A percentile compares a stretch with the other conserved stretches of the same genome.
Evolutionary conservation across 2,797 vertebrate species (phyloP).

Genomic region (Ispidina lecontei): DNA sequence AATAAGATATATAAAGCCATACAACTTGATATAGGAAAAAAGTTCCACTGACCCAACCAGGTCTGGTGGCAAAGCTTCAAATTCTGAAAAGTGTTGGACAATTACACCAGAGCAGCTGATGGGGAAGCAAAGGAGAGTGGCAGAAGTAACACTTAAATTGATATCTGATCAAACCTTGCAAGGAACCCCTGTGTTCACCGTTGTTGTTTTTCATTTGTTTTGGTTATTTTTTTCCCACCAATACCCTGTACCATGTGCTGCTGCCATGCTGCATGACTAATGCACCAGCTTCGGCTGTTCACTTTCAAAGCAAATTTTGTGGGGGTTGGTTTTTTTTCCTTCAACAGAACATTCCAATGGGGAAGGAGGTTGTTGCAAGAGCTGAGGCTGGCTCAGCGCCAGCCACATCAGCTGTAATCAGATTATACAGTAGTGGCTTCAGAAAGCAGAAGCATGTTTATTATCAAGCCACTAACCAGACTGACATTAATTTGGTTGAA

Average conservation of each 20-base stretch:
- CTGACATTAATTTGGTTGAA: conserved; percentile 62
- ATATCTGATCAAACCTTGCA: not conserved
- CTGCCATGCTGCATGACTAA: not conserved
- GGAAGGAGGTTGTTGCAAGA: conserved; percentile 10
- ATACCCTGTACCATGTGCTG: not conserved
- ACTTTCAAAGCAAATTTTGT: not conserved
- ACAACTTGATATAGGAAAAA: not conserved
- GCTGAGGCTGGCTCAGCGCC: conserved; percentile 6
- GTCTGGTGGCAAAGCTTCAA: not conserved
- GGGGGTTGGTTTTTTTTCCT: not conserved
- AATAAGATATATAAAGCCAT: no score
- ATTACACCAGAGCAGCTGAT: no score
- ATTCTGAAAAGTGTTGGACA: rapidly evolving
- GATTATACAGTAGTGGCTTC: conserved; percentile 71
- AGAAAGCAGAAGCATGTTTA: conserved; percentile 70
- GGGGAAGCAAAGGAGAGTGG: rapidly evolving
- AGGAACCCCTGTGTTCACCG: rapidly evolving
- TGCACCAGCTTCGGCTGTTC: not conserved
- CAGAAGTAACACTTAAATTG: not conserved
- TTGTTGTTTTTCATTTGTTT: no score
- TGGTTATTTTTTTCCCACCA: no score
- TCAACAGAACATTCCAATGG: conserved; percentile 29
- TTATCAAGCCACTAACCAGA: conserved; percentile 68
- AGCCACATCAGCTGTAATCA: conserved; percentile 67
- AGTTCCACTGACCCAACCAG: not conserved